Conservation (phyloP, 2,113 vertebrate genomes). For the Cepphus grylle region DNA sequence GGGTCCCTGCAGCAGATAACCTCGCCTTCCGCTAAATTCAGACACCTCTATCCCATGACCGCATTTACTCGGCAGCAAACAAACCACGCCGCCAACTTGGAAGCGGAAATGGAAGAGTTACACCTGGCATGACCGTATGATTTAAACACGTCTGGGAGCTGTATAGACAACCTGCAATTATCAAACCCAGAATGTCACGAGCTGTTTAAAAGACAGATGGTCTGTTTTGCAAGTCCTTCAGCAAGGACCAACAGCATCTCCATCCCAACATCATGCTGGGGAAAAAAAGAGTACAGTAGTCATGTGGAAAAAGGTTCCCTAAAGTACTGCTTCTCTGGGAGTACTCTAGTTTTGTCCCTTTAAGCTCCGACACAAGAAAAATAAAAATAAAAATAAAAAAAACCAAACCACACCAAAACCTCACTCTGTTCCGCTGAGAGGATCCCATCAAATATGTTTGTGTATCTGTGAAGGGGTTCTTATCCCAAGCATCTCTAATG, state of each 20-base stretch:
- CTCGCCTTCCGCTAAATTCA: background rate
- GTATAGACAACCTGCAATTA: background rate
- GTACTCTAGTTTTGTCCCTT: background rate
- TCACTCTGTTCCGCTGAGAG: background rate
- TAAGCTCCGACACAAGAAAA: background rate
- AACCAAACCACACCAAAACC: background rate
- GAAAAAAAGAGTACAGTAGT: background rate
- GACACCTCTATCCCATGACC: background rate
- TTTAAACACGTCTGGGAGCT: background rate
- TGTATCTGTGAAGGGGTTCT: background rate
- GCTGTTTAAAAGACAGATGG: background rate
- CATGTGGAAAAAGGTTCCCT: background rate
- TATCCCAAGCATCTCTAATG: background rate
- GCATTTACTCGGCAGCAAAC: background rate
- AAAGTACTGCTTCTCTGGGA: background rate
- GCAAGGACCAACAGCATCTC: background rate
- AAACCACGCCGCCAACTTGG: background rate
- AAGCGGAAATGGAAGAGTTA: background rate
- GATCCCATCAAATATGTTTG: background rate
- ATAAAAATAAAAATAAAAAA: too few relatives aligned
- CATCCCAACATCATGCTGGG: background rate
- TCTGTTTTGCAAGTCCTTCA: background rate
- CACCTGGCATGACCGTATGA: fast-evolving
- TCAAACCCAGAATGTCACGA: fast-evolving
- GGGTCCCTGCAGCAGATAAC: background rate